Percentiles rank a stretch among this genome's conserved stretches.
These are phyloP conservation scores for Rhombomys opimus DNA, from an alignment of 2,113 vertebrate species.

Conservation along the genomic window DNA sequence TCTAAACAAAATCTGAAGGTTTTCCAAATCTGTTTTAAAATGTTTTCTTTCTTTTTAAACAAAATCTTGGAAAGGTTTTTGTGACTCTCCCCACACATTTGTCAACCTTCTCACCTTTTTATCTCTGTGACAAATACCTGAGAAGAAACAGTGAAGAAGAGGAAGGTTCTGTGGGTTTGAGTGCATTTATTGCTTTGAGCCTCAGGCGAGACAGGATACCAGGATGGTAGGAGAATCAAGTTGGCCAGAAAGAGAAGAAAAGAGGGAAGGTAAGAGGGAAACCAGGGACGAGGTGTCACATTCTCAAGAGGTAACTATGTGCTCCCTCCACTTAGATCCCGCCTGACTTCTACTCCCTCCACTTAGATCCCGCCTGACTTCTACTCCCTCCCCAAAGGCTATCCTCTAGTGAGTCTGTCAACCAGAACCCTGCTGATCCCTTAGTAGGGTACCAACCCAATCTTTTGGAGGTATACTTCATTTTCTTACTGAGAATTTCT, in stretches of 20 bases:
- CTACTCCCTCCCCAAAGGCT: too few species aligned
- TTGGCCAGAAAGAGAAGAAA: not conserved
- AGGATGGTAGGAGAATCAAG: not conserved
- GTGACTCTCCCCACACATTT: not conserved
- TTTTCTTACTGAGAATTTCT: not conserved
- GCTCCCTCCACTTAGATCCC: too few species aligned
- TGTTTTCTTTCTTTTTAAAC: not conserved
- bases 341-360: too few species aligned
- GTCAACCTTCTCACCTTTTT: not conserved
- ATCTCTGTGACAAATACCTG: not conserved
- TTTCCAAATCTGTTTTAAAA: not conserved
- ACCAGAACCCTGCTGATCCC: not conserved
- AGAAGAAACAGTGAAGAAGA: not conserved
- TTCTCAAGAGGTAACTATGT: too few species aligned
- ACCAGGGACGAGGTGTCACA: too few species aligned
- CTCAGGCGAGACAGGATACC: not conserved
- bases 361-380: not conserved
- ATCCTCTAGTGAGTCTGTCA: not conserved
- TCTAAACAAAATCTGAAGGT: not conserved
- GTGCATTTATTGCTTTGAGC: not conserved
- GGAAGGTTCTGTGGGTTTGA: too few species aligned
- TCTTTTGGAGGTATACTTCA: not conserved
- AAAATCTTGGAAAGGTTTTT: not conserved
- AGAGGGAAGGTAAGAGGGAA: accelerated
- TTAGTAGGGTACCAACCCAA: not conserved